Percentiles rank a stretch among this genome's conserved stretches.
Evolutionary conservation across 2,797 vertebrate species (phyloP).

Genomic region (Nannoperca australis): DNA sequence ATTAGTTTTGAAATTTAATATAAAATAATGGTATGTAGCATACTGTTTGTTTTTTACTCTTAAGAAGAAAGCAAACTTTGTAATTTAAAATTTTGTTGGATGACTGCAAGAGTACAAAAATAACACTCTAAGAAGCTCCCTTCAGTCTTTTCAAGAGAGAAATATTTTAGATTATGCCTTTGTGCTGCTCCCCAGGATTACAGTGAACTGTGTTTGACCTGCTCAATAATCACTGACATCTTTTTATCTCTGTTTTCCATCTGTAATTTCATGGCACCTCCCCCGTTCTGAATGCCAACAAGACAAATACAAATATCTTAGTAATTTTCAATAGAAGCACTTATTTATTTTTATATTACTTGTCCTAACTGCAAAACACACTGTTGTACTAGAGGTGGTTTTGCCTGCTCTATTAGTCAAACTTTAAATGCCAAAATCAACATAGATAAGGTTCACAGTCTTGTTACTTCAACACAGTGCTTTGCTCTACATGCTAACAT

Average conservation of each 20-base stretch:
- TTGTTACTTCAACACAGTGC: neutral
- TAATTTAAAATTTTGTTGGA: neutral
- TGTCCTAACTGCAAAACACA: too few relatives aligned
- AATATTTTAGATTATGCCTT: neutral
- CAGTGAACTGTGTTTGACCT: neutral
- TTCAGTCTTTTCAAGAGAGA: constrained; percentile 13
- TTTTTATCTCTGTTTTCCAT: neutral
- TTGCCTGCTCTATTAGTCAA: neutral
- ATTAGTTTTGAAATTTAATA: constrained; percentile 15
- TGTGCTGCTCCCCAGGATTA: neutral
- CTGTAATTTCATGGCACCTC: neutral
- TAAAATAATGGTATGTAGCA: neutral
- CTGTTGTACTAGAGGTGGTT: neutral
- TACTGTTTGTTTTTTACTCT: constrained; percentile 8
- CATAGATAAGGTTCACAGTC: neutral
- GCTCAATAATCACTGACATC: neutral
- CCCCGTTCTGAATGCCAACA: neutral
- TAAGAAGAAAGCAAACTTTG: neutral
- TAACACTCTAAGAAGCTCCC: neutral
- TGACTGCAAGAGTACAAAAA: neutral
- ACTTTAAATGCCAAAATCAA: neutral
- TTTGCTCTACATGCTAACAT: neutral
- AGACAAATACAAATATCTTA: neutral
- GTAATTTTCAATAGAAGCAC: neutral
- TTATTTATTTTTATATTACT: neutral